Evolutionary conservation across 1,140 invertebrate species (phyloP), one percentile per base, ranked within the genome.

Genomic region (Nomia melanderi): DNA sequence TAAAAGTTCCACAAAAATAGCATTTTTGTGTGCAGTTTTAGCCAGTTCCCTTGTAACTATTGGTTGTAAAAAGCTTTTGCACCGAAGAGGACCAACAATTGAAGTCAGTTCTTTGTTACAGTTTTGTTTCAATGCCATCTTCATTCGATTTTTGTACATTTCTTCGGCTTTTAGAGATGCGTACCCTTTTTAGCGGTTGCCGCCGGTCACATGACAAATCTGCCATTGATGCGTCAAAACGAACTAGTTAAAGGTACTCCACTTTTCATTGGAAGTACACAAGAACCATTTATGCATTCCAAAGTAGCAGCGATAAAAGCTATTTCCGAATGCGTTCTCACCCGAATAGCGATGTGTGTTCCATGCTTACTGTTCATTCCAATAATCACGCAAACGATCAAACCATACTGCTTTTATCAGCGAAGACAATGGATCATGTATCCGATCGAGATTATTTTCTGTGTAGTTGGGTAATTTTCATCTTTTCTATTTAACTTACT

Each of bases 151-250:
- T 33, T 50, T 9, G 39, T 17, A n/a, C 17, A 11, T 67, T 20
- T 31, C 67, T 4, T 39, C 44, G 27, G 0, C 20, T 23, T 12
- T 14, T 11, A 87, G 84, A 80, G 74, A 67, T 79, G 63, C n/a
- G 94, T 94, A 50, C 95, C 94, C n/a, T 94, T 95, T 88, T 92
- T 90, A 36, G 94, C 94, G 23, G 93, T 95, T 17, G 93, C 93
- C 25, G 93, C 93, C 36, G 94, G 95, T 20, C 95, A 95, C 81
- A 92, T 91, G 80, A 93, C 94, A 17, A 95, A 95, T 86, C 93
- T 95, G 79, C 94, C 94, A 8, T 82, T 95, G 56, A 95, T 95
- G 93, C 85, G 95, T 39, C 88, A 90, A 77, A 94, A 93, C 86
- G 95, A 93, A 88, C 89, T 95, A 25, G 50, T 88, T 41, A 86